These are phyloP conservation scores for Lethrus apterus DNA, from an alignment of 1,140 invertebrate species.

Conservation along the genomic window DNA sequence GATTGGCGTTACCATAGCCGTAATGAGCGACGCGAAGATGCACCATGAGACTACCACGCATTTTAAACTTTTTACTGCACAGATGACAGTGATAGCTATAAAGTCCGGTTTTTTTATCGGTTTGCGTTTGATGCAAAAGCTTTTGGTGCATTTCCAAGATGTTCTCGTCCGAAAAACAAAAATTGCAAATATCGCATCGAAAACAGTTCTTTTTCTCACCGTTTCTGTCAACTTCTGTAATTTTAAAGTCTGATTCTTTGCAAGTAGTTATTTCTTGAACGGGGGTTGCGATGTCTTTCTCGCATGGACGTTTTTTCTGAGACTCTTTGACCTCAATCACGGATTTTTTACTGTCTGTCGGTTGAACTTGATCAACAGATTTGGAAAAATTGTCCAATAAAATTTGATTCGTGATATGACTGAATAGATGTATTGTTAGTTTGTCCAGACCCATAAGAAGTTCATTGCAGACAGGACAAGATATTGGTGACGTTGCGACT, in stretches of 20 bases:
- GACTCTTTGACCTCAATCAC: not conserved
- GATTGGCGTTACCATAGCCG: conserved; percentile 32
- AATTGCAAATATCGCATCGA: conserved; percentile 60
- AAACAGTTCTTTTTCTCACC: conserved; percentile 37
- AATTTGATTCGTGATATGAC: conserved; percentile 45
- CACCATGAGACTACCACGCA: conserved; percentile 72
- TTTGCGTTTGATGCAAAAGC: conserved; percentile 59
- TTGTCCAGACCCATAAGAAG: conserved; percentile 69
- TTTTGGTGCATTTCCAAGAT: conserved; percentile 67
- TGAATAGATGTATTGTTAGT: conserved; percentile 75
- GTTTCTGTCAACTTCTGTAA: conserved; percentile 27
- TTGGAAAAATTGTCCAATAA: conserved; percentile 10
- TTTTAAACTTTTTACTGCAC: conserved; percentile 71
- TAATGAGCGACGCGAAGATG: conserved; percentile 72
- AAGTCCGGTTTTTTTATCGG: conserved; percentile 43
- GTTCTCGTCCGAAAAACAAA: conserved; percentile 60
- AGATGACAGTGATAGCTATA: conserved; percentile 65
- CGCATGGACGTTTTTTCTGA: not conserved
- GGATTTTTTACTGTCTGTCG: not conserved
- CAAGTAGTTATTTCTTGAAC: not conserved
- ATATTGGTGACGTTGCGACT: conserved; percentile 62
- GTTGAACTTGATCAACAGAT: conserved; percentile 7
- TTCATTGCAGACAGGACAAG: conserved; percentile 70
- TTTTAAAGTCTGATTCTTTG: conserved; percentile 14
- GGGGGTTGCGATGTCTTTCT: not conserved